Evolutionary conservation across 2,888 invertebrate species (phyloP).

Genomic region (Holacanthella duospinosa): DNA sequence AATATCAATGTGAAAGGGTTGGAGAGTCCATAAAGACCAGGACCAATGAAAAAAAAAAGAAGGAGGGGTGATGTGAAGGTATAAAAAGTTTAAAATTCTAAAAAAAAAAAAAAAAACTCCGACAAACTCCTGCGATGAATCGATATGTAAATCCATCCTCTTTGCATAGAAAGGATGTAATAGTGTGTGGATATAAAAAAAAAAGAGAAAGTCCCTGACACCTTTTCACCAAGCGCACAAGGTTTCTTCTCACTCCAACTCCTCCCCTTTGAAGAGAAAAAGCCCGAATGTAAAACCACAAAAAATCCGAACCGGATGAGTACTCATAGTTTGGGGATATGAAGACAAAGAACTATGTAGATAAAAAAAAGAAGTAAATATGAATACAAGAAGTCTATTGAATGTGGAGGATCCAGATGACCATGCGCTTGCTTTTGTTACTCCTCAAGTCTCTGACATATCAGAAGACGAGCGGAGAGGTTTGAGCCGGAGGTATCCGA

Average conservation of each 20-base stretch:
- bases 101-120: neutral
- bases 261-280: constrained; percentile 18
- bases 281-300: neutral
- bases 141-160: constrained; percentile 37
- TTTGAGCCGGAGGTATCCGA: constrained; percentile 13
- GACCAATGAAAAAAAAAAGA: neutral
- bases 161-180: constrained; percentile 30
- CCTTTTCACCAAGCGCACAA: constrained; percentile 29
- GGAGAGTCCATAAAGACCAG: neutral
- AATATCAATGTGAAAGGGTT: constrained; percentile 2
- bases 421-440: constrained; percentile 12
- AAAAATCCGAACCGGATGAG: neutral
- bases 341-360: neutral
- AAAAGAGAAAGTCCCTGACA: constrained; percentile 16
- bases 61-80: neutral
- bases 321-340: neutral
- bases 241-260: constrained; percentile 23
- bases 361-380: neutral
- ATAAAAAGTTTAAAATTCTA: neutral
- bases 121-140: constrained; percentile 13
- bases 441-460: neutral
- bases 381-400: neutral
- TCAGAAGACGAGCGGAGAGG: neutral
- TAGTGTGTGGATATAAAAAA: neutral
- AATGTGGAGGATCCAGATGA: neutral